Evolutionary conservation across 2,113 vertebrate genomes (phyloP).

Genomic region (Crotalus viridis): DNA sequence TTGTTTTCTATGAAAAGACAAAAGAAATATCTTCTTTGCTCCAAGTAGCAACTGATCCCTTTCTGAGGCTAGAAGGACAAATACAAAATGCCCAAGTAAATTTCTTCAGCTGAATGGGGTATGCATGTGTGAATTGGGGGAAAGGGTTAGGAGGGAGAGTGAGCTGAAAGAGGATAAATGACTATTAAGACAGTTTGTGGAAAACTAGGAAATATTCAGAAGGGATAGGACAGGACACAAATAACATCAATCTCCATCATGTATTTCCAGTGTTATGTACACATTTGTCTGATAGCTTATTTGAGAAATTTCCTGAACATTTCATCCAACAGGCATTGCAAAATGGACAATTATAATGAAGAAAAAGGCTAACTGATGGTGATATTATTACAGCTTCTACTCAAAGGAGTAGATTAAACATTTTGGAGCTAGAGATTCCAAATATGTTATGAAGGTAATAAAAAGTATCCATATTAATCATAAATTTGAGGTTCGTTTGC

Average conservation of each 20-base stretch:
- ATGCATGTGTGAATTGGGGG: not conserved
- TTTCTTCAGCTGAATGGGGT: not conserved
- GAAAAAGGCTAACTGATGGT: not conserved
- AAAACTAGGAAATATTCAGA: not conserved
- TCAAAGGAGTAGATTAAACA: not conserved
- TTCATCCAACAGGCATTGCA: not conserved
- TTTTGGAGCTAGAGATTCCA: not conserved
- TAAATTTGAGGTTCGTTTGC: not conserved
- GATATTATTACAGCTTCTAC: not conserved
- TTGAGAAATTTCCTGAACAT: not conserved
- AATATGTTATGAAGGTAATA: not conserved
- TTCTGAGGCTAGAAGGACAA: not conserved
- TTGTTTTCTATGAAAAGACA: not conserved
- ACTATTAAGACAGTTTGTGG: not conserved
- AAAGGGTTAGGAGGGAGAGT: not conserved
- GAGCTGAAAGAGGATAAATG: not conserved
- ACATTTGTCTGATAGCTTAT: not conserved
- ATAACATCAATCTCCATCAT: not conserved
- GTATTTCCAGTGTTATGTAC: not conserved
- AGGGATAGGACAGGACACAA: not conserved
- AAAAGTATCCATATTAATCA: not conserved
- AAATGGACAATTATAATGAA: not conserved
- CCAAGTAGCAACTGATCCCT: not conserved
- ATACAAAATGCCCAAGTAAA: not conserved
- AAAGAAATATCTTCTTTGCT: not conserved